Evolutionary conservation across 2,797 vertebrate species (phyloP), one percentile per base, ranked within the genome.

Genomic region (Ctenopoma kingsleyae): DNA sequence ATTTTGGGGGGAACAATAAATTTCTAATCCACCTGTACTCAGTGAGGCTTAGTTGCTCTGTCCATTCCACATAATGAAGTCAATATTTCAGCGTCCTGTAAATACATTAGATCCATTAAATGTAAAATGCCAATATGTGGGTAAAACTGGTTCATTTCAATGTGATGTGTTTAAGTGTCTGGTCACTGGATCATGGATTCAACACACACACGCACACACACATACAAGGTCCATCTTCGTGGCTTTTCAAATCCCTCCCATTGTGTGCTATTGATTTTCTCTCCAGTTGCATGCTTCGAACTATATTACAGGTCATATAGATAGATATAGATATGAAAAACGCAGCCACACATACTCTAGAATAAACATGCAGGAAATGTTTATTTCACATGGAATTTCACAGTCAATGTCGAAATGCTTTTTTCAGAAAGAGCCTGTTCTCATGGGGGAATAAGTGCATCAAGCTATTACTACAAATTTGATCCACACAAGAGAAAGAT

Each of bases 231-330:
- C 16, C 19, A 27, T 38, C 30, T 17, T 4, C 17, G 1, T 19
- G 11, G 76, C 65, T 65, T 77, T 75, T 54, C 10, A 65, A 35
- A 58, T n/a, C 32, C 49, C 27, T 46, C 20, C 54, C 60, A 53
- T 52, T 23, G 15, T 61, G 32, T 27, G 27, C n/a, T 67, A 79
- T 83, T 60, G 81, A 86, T 88, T 83, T 46, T 32, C 50, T 71
- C 77, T 83, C 44, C 4, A 13, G 3, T 78, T 46, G 64, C 64
- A 76, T 53, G 30, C 65, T 23, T 51, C 22, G 0, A 17, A 44
- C 8, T 41, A 3, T 47, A 51, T 23, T 36, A 16, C 32, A 36
- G 55, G 27, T 57, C 47, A 30, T 27, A 17, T 27, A 13, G 8
- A 17, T 43, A 27, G 25, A 27, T 27, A 32, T 32, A 9, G n/a